These are phyloP conservation scores for Lasioglossum zephyrum DNA, from an alignment of 2,888 invertebrate species.

Conservation along the genomic window DNA sequence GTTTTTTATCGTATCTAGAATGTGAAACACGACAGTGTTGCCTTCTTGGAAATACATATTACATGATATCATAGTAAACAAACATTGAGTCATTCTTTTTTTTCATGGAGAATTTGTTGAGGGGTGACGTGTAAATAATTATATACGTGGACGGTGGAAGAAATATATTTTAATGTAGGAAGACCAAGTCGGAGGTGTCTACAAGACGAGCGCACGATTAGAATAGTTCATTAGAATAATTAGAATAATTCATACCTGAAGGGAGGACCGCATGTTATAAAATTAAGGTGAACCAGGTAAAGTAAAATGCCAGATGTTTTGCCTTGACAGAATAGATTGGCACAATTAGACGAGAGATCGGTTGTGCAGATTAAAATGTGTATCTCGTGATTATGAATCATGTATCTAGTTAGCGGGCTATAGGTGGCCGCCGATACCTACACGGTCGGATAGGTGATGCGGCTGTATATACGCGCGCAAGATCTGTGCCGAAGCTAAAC, in stretches of 20 bases:
- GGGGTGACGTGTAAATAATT: too few relatives aligned
- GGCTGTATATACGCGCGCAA: conserved; percentile 43
- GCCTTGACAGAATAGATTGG: neutral
- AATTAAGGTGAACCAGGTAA: too few relatives aligned
- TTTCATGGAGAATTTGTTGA: neutral
- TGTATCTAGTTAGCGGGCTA: conserved; percentile 31
- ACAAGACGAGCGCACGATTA: too few relatives aligned
- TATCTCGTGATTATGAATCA: neutral
- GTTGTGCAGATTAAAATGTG: neutral
- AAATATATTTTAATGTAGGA: too few relatives aligned
- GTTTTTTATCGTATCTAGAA: neutral
- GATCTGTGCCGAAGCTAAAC: conserved; percentile 77
- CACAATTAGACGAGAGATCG: neutral
- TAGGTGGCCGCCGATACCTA: conserved; percentile 13
- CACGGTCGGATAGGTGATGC: neutral
- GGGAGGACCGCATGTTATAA: too few relatives aligned
- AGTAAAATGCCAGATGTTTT: too few relatives aligned
- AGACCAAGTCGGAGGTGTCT: too few relatives aligned
- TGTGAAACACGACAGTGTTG: neutral
- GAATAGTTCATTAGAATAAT: too few relatives aligned
- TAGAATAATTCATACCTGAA: too few relatives aligned
- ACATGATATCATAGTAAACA: neutral
- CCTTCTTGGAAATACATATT: too few relatives aligned
- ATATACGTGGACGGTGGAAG: too few relatives aligned
- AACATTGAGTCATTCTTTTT: neutral